Evolutionary conservation across 2,113 vertebrate genomes (phyloP).

Genomic region (Psilopogon haemacephalus): DNA sequence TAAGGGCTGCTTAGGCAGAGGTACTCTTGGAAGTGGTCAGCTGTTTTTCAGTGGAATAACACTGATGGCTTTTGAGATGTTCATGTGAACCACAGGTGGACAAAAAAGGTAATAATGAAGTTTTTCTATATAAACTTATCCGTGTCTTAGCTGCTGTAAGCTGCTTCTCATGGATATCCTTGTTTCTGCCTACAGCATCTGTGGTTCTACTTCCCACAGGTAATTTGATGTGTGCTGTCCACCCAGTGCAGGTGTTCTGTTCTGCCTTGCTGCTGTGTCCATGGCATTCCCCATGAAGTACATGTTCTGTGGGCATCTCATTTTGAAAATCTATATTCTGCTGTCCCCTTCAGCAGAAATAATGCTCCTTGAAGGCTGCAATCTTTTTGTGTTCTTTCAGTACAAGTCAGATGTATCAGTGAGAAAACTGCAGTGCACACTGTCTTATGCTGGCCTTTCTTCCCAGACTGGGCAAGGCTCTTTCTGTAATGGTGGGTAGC

Average conservation of each 20-base stretch:
- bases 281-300: background rate
- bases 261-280: background rate
- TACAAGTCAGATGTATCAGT: background rate
- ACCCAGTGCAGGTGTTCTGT: background rate
- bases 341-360: background rate
- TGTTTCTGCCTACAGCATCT: background rate
- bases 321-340: background rate
- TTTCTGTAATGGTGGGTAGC: background rate
- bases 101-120: background rate
- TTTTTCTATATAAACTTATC: background rate
- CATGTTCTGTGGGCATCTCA: fast-evolving
- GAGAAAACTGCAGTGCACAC: background rate
- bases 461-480: background rate
- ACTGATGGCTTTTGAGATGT: background rate
- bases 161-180: background rate
- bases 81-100: background rate
- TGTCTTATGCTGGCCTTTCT: background rate
- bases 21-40: background rate
- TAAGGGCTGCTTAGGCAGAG: background rate
- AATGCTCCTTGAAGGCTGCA: background rate
- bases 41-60: background rate
- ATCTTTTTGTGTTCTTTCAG: background rate
- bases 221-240: background rate
- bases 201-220: background rate
- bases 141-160: background rate